Conservation (phyloP, 1,140 invertebrate species). For the Trissolcus basalis region DNA sequence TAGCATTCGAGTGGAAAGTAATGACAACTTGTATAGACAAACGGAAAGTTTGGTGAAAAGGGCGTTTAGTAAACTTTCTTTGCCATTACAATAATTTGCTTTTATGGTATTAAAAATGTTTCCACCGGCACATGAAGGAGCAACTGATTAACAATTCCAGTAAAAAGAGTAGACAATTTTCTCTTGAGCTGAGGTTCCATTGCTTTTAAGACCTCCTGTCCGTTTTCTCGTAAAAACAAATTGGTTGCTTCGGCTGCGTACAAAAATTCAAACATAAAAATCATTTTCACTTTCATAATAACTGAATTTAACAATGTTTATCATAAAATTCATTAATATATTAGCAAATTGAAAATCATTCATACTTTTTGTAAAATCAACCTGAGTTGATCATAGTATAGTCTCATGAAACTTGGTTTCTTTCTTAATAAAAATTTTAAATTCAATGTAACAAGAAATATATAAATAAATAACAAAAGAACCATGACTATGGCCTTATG, state of each 20-base stretch:
- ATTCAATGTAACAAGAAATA: too few relatives aligned
- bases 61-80: constrained; percentile 39
- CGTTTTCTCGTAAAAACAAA: constrained; percentile 83
- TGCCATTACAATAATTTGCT: constrained; percentile 39
- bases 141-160: constrained; percentile 81
- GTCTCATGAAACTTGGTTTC: too few relatives aligned
- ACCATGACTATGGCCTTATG: too few relatives aligned
- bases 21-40: constrained; percentile 1
- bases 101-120: constrained; percentile 79
- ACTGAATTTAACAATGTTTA: constrained; percentile 9
- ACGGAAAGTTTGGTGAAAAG: constrained; percentile 38
- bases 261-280: constrained; percentile 58
- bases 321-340: constrained; percentile 7
- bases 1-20: not conserved
- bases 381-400: too few relatives aligned
- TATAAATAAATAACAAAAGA: too few relatives aligned
- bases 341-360: too few relatives aligned
- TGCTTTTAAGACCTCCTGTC: constrained; percentile 81
- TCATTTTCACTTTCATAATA: constrained; percentile 36
- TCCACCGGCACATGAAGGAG: constrained; percentile 80
- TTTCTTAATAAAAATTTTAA: too few relatives aligned
- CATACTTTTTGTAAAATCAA: too few relatives aligned
- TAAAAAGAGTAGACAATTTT: constrained; percentile 81
- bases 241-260: constrained; percentile 82
- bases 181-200: constrained; percentile 83